A percentile compares a stretch with the other conserved stretches of the same genome.
phyloP scores from a whole-genome alignment of 2,797 vertebrate species.

The Pangasius macronema region DNA sequence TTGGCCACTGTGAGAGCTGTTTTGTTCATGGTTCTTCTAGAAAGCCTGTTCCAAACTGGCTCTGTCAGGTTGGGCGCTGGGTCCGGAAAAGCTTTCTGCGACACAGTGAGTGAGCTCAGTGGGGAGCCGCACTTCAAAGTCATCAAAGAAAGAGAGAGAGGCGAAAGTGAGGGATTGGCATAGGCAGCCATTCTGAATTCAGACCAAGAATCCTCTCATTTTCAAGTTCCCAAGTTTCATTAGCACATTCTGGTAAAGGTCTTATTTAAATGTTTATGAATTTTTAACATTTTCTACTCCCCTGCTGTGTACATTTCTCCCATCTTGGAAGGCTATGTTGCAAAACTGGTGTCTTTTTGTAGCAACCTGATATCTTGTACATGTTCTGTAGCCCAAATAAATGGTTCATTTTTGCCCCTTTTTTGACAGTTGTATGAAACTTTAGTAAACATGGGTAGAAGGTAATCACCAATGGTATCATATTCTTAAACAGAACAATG shows the following conservation, averaged over 20 bases:
- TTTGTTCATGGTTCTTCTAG: conserved; percentile 50
- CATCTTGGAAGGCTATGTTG: neutral
- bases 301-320: conserved; percentile 20
- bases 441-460: conserved; percentile 7
- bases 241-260: conserved; percentile 20
- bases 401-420: neutral
- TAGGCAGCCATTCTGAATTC: conserved; percentile 21
- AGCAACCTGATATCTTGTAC: neutral
- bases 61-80: conserved; percentile 48
- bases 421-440: conserved; percentile 14
- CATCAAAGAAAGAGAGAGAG: conserved; percentile 52
- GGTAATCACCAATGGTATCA: conserved; percentile 19
- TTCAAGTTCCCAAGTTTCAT: conserved; percentile 14
- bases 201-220: conserved; percentile 28
- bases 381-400: conserved; percentile 13
- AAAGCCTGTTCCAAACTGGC: conserved; percentile 50
- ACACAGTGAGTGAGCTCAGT: conserved; percentile 58
- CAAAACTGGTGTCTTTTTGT: conserved; percentile 11
- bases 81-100: conserved; percentile 57
- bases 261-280: conserved; percentile 25
- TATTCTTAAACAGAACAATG: conserved; percentile 33
- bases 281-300: neutral
- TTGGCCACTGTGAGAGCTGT: conserved; percentile 44
- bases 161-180: conserved; percentile 26
- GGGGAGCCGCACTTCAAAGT: conserved; percentile 60